Conservation (phyloP, 2,113 vertebrate genomes). For the Burhinus oedicnemus region DNA sequence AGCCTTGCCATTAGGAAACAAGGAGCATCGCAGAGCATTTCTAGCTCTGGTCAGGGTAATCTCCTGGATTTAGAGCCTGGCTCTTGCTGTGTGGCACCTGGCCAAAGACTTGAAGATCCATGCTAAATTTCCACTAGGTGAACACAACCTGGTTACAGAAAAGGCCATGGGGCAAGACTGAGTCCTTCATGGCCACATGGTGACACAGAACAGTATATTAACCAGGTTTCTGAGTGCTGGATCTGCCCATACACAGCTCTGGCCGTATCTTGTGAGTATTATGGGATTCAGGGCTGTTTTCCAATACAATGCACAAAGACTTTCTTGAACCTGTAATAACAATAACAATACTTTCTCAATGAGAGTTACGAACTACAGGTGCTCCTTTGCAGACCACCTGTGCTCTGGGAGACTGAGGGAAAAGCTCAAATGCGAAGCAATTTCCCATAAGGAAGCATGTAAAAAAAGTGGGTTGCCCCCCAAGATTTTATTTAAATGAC, state of each 20-base stretch:
- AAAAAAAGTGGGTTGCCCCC: too few species aligned
- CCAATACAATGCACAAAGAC: neutral
- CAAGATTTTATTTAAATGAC: neutral
- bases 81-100: neutral
- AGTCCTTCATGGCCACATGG: neutral
- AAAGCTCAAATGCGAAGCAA: neutral
- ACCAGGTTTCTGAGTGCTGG: neutral
- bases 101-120: neutral
- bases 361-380: neutral
- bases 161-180: neutral
- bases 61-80: neutral
- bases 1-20: neutral
- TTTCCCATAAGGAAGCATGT: neutral
- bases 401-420: neutral
- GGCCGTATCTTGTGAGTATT: neutral
- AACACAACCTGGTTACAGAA: neutral
- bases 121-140: neutral
- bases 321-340: neutral
- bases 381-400: neutral
- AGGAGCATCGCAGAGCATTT: neutral
- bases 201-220: neutral
- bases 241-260: neutral
- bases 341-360: neutral
- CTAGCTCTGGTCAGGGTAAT: neutral
- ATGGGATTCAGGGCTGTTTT: neutral